phyloP scores from a whole-genome alignment of 2,797 vertebrate genomes.

The Scleropages formosus region DNA sequence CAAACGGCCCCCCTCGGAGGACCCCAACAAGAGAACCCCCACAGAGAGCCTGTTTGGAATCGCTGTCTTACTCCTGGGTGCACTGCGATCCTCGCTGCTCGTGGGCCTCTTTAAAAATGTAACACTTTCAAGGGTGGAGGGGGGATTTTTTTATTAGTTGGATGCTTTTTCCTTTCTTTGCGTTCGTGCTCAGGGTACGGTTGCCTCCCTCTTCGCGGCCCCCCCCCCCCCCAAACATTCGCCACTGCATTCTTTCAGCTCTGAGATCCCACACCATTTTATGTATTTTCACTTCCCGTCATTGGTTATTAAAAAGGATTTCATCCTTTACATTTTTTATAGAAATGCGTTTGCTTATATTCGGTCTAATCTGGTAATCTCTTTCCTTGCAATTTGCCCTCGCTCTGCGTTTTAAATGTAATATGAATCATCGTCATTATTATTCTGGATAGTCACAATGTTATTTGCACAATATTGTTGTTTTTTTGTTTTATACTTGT shows the following conservation, averaged over 20 bases:
- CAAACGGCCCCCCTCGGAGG: slow-evolving; percentile 2
- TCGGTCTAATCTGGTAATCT: slow-evolving; percentile 23
- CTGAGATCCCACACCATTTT: slow-evolving; percentile 23
- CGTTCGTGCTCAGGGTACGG: slow-evolving; percentile 19
- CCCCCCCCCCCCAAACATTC: background rate
- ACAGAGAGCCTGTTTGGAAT: slow-evolving; percentile 18
- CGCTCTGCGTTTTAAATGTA: slow-evolving; percentile 23
- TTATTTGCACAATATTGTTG: slow-evolving; percentile 19
- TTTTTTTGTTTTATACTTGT: slow-evolving; percentile 13
- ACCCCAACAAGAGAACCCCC: slow-evolving; percentile 17
- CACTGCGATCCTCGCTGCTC: slow-evolving; percentile 12
- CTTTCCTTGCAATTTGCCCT: slow-evolving; percentile 20
- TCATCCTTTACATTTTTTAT: slow-evolving; percentile 16
- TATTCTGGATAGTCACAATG: slow-evolving; percentile 13
- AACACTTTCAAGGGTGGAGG: slow-evolving; percentile 13
- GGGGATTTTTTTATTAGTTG: slow-evolving; percentile 24
- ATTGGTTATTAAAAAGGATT: slow-evolving; percentile 27
- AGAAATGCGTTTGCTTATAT: slow-evolving; percentile 19
- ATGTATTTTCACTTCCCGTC: slow-evolving; percentile 13
- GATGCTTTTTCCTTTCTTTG: slow-evolving; percentile 21
- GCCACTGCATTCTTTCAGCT: background rate
- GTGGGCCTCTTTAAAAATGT: slow-evolving; percentile 30
- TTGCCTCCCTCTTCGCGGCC: background rate
- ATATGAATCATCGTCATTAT: slow-evolving; percentile 20
- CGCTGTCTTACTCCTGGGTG: background rate